Evolutionary conservation across 2,113 vertebrate species (phyloP), one percentile per base, ranked within the genome.

Genomic region (Bos javanicus): DNA sequence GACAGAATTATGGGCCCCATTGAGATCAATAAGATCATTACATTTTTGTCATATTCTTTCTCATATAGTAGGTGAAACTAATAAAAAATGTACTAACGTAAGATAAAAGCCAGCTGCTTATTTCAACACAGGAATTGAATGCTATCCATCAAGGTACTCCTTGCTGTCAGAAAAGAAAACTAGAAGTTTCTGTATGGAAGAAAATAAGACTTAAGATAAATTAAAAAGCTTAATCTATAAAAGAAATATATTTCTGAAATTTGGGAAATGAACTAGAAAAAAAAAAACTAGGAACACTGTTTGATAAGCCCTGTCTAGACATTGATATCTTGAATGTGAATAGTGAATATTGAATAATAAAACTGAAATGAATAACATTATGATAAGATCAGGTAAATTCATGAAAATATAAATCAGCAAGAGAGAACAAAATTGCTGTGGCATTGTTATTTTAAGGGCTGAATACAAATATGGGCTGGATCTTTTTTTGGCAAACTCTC

Each of bases 291-390:
- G 52, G 33, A 83, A 5, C 50, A 92, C 9, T 96, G n/a, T 96
- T 97, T 95, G 97, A 98, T 99, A 98, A 98, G 95, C n/a, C 60
- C 86, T 98, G 97, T 98, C 98, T 98, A 98, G 98, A 98, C 98
- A 96, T 71, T 97, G 93, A 43, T 76, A 30, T 97, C 81, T 93
- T 76, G 43, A 78, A n/a, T 92, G 92, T 98, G 95, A 98, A 98
- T 98, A 98, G 91, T 98, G 95, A 98, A 98, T 98, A 98, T 71
- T 97, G 95, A 98, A 97, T 98, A 97, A 98, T 96, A 97, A 98
- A 97, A 98, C 10, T n/a, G 60, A 93, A 98, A 95, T 97, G 98
- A 98, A 97, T 95, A 98, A 78, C 67, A 23, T 43, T 74, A 85
- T 94, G 98, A 98, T 98, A 98, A 94, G 43, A 98, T 98, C 96